Base-by-base conservation (phyloP, 2,797 vertebrate species). In the Crypturellus tataupa region DNA sequence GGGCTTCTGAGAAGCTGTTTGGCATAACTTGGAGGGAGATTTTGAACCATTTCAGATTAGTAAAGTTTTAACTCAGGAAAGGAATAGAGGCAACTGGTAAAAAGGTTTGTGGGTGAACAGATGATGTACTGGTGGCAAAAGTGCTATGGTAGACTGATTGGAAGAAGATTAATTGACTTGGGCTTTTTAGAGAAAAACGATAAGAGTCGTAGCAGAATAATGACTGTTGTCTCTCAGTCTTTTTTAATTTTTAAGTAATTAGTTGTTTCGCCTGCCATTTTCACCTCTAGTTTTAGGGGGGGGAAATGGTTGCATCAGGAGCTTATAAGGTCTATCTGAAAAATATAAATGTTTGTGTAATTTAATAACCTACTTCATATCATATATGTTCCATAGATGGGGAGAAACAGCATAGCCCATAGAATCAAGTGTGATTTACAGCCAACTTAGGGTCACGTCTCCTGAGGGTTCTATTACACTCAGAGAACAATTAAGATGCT, bases 401-500 rank as follows among this genome's bases (percentile, higher is more conserved):
- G 33, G 47, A 92, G 53, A 58, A 92, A 85, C 24, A 92, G n/a
- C n/a, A 47, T 47, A 92, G 65, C 60, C 71, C 58, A 69, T 80
- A 47, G 82, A 93, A 96, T 86, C 46, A 86, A 88, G 53, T 75
- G 53, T 94, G 93, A 96, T 96, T 96, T 96, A 94, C 73, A 92
- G 85, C 62, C 91, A 95, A 87, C 33, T 78, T 92, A 80, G 92
- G 89, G 77, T 95, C 87, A 93, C 3, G 12, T 95, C 92, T 96
- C 87, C 90, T 13, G 73, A 87, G 93, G 69, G 35, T 94, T 96
- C 85, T 93, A 68, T 89, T 96, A 86, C 90, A 80, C 49, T 90
- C 90, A 63, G 77, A 94, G 80, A 94, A 94, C 91, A 94, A 95
- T 94, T 96, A 96, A 95, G 89, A 90, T 84, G 63, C 64, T 92